Base-by-base conservation (phyloP, 2,113 vertebrate genomes). In the Hoplias malabaricus region DNA sequence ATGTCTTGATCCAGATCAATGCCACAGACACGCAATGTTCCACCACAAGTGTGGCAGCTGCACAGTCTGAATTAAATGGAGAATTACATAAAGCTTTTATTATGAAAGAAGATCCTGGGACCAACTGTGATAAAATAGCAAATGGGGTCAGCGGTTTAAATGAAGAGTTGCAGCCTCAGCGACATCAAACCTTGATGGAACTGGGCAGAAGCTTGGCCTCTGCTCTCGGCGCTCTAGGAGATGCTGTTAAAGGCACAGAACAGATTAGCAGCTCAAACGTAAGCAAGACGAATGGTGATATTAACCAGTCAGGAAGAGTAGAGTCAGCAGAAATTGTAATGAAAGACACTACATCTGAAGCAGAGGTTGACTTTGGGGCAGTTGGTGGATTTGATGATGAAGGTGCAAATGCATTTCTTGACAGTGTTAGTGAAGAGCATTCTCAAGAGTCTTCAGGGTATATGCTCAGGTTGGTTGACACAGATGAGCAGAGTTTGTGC, bases 181-280 rank as follows among this genome's bases (percentile, higher is more conserved):
- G 94, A 83, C 95, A 95, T 89, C 93, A 94, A 86, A 94, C 94
- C 75, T 94, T 94, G 78, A 93, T 94, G 77, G 94, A 96, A 88
- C 63, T 95, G 54, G 95, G 94, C 19, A 92, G 93, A 85, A 96
- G 91, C 87, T 92, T 96, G 88, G 94, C 92, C 74, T 93, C 93
- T 84, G 95, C 95, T 77, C 86, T 95, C 73, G 94, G 93, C 85
- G 94, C 94, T 65, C 80, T 96, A 75, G 95, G 94, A 80, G 93
- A 91, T 62, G 93, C 94, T 69, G 93, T 94, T 77, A 95, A 91
- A 86, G 92, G 95, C 80, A 88, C 92, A 40, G 90, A 91, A 43
- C 85, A 90, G 82, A 84, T 93, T 80, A 94, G 77, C 86, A 86
- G 92, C 57, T 89, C 82, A 73, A 82, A 88, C 31, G 50, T 85